Evolutionary conservation across 2,888 invertebrate species (phyloP).

Genomic region (Lepetodrilus schrolli): DNA sequence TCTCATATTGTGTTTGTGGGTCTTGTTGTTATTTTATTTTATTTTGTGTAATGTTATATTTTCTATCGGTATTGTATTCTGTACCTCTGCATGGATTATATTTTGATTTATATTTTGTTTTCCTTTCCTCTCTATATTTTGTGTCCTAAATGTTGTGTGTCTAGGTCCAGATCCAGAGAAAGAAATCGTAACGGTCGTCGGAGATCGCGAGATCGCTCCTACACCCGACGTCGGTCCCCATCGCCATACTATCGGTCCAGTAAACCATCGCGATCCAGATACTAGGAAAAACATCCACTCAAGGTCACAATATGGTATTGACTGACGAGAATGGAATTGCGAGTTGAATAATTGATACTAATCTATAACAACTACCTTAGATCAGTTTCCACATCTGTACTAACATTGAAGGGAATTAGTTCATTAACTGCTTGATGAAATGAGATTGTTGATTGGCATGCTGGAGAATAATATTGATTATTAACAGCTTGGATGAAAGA

Average conservation of each 20-base stretch:
- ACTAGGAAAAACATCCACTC: not conserved
- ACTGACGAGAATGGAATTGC: too few species aligned
- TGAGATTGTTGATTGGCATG: too few species aligned
- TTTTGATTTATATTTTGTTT: not conserved
- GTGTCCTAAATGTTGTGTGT: not conserved
- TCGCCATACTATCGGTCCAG: conserved; percentile 26
- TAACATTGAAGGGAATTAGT: too few species aligned
- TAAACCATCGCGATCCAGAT: not conserved
- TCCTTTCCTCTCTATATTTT: not conserved
- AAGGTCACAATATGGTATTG: conserved; percentile 30
- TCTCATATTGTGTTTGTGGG: not conserved
- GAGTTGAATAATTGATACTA: too few species aligned
- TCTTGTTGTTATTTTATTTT: not conserved
- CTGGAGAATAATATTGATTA: too few species aligned
- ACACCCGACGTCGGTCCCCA: not conserved
- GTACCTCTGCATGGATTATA: too few species aligned
- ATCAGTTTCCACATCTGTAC: too few species aligned
- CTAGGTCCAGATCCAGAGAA: conserved; percentile 23
- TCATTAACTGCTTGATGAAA: too few species aligned
- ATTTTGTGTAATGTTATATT: conserved; percentile 8
- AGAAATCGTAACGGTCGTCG: not conserved
- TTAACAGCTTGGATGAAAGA: too few species aligned
- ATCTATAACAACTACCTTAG: too few species aligned
- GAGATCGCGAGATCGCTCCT: conserved; percentile 11
- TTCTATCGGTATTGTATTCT: not conserved